phyloP scores from a whole-genome alignment of 2,888 invertebrate species.

The Andrena fulva region DNA sequence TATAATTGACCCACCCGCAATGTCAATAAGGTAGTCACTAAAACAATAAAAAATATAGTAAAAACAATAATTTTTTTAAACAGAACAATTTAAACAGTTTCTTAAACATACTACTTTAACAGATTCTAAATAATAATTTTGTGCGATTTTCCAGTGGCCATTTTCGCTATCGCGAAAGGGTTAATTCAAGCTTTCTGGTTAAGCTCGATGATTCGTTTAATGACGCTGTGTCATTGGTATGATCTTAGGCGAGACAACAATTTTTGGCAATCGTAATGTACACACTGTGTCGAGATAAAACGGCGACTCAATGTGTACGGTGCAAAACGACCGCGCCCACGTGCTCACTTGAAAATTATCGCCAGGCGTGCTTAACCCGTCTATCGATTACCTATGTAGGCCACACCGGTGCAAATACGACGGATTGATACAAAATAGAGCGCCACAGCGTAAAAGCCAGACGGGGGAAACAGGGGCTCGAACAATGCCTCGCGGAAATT shows the following conservation, averaged over 20 bases:
- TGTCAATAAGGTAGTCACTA: no score
- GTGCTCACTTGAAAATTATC: slow-evolving; percentile 24
- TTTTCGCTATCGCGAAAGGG: no score
- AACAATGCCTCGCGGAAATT: slow-evolving; percentile 1
- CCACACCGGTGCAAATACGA: slow-evolving; percentile 16
- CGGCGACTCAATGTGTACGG: slow-evolving; percentile 4
- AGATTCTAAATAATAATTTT: no score
- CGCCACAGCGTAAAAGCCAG: not conserved
- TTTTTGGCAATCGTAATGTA: slow-evolving; percentile 9
- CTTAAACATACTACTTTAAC: no score
- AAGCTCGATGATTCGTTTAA: not conserved
- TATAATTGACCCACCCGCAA: no score
- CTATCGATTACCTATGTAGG: slow-evolving; percentile 10
- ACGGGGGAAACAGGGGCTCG: not conserved
- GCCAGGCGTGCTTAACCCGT: slow-evolving; percentile 10
- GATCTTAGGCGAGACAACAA: not conserved
- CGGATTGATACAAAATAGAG: slow-evolving; percentile 1
- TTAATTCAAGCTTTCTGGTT: no score
- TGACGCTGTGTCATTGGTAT: not conserved
- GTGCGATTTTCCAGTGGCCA: no score
- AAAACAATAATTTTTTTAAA: no score
- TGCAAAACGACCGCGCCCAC: slow-evolving; percentile 28
- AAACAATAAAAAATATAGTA: no score
- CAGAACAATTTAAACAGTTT: no score
- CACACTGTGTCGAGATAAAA: slow-evolving; percentile 18